A percentile compares a stretch with the other conserved stretches of the same genome.
These are phyloP conservation scores for Gastrophysa polygoni DNA, from an alignment of 2,888 invertebrate species.

Conservation along the genomic window DNA sequence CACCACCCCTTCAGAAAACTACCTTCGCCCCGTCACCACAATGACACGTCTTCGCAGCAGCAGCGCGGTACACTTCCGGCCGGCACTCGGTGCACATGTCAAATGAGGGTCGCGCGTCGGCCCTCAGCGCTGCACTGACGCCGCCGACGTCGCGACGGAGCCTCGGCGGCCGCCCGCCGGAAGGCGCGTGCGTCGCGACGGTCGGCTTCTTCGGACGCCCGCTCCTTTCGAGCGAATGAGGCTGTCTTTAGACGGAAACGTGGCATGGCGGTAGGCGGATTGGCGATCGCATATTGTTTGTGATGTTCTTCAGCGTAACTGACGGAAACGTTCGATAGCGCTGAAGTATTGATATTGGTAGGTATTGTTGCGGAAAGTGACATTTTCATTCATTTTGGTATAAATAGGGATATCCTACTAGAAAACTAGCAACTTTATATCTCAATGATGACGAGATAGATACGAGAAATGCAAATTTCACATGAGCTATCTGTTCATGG, in stretches of 20 bases:
- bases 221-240: not conserved
- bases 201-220: not conserved
- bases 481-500: too few relatives aligned
- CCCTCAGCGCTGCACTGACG: conserved; percentile 56
- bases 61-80: conserved; percentile 48
- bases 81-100: conserved; percentile 41
- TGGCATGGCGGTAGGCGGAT: not conserved
- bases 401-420: too few relatives aligned
- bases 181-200: conserved; percentile 24
- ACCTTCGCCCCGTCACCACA: not conserved
- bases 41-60: conserved; percentile 39
- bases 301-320: too few relatives aligned
- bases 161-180: conserved; percentile 30
- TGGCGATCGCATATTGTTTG: not conserved
- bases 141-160: conserved; percentile 37
- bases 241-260: not conserved
- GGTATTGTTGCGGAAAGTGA: too few relatives aligned
- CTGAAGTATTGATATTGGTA: too few relatives aligned
- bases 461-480: too few relatives aligned
- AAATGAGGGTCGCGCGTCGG: conserved; percentile 48
- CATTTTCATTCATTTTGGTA: too few relatives aligned
- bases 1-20: not conserved
- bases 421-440: too few relatives aligned
- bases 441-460: too few relatives aligned
- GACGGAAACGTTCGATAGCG: too few relatives aligned